Percentiles rank a stretch among this genome's conserved stretches.
Evolutionary conservation across 2,888 invertebrate genomes (phyloP).

Genomic region (Psylliodes chrysocephalus): DNA sequence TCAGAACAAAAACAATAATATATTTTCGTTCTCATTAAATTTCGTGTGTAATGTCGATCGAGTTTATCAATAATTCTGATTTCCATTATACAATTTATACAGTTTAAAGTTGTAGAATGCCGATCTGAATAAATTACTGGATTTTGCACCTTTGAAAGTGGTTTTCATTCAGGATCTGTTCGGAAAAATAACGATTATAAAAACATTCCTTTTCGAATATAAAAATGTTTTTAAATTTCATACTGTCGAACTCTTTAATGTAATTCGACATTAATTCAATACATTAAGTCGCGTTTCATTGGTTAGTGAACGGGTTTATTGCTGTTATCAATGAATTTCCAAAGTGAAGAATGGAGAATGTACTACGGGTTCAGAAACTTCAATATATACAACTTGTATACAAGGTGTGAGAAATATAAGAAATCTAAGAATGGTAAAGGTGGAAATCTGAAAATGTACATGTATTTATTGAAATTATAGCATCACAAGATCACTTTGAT

Average conservation of each 20-base stretch:
- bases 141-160: conserved; percentile 50
- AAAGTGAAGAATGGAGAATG: conserved; percentile 47
- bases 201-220: conserved; percentile 42
- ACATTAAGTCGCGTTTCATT: conserved; percentile 55
- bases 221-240: conserved; percentile 53
- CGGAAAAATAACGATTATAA: conserved; percentile 39
- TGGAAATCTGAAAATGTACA: too few species aligned
- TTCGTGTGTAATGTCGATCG: conserved; percentile 25
- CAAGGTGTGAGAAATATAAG: too few species aligned
- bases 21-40: conserved; percentile 33
- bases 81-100: conserved; percentile 35
- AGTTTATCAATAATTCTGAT: conserved; percentile 36
- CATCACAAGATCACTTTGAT: too few species aligned
- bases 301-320: conserved; percentile 52
- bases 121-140: conserved; percentile 39
- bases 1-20: conserved; percentile 11
- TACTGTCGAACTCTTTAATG: conserved; percentile 53
- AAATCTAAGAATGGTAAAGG: too few species aligned
- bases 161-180: conserved; percentile 47
- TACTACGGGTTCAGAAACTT: conserved; percentile 7
- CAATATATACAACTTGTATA: too few species aligned
- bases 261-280: conserved; percentile 57
- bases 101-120: conserved; percentile 37
- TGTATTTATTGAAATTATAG: too few species aligned
- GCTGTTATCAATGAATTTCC: conserved; percentile 51